Percentiles rank a stretch among this genome's conserved stretches.
Conservation (phyloP, 2,888 invertebrate genomes). For the Dromius quadrimaculatus region DNA sequence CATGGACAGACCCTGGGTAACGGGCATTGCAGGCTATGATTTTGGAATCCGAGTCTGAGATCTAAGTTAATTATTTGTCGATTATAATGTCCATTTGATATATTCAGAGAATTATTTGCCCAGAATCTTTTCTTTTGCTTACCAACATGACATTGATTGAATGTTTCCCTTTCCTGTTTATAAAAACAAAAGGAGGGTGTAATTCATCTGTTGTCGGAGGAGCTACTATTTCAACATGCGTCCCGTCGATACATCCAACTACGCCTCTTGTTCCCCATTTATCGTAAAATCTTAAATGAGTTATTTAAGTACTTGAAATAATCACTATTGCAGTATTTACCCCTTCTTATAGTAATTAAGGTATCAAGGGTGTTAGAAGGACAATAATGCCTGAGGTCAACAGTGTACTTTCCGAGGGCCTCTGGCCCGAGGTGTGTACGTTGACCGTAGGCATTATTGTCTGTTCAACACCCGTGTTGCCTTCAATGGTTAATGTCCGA, state of each 20-base stretch:
- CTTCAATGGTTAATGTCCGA: too few relatives aligned
- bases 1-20: conserved; percentile 28
- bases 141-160: conserved; percentile 18
- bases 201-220: conserved; percentile 15
- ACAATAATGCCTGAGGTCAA: too few relatives aligned
- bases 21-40: conserved; percentile 25
- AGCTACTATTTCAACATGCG: conserved; percentile 28
- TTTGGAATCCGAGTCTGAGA: conserved; percentile 27
- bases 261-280: conserved; percentile 19
- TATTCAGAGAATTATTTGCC: neutral
- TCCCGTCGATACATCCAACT: conserved; percentile 14
- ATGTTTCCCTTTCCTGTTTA: conserved; percentile 31
- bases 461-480: too few relatives aligned
- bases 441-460: too few relatives aligned
- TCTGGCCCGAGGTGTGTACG: too few relatives aligned
- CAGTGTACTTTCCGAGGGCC: too few relatives aligned
- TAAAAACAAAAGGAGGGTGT: conserved; percentile 27
- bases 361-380: too few relatives aligned
- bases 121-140: neutral
- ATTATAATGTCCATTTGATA: neutral
- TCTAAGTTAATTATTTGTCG: neutral
- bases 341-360: too few relatives aligned
- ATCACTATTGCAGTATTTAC: neutral
- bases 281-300: conserved; percentile 2
- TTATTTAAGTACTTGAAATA: neutral